Evolutionary conservation across 2,797 vertebrate genomes (phyloP).

Genomic region (Garrulus glandarius): DNA sequence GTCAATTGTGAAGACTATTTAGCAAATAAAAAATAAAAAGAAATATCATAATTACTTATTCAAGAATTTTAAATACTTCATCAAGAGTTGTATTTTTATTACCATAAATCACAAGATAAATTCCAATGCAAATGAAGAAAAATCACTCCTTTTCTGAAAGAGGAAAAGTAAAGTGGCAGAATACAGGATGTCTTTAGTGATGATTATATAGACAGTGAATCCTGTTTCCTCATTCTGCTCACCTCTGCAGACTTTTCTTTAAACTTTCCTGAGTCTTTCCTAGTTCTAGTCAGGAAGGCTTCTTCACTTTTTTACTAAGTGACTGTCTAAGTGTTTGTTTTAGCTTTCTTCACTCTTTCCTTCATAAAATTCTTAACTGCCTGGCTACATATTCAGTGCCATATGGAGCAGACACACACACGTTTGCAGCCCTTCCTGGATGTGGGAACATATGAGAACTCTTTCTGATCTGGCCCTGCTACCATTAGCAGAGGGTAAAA

Average conservation of each 20-base stretch:
- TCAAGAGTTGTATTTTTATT: conserved; percentile 7
- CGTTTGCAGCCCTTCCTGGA: background rate
- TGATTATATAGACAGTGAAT: background rate
- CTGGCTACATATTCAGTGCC: background rate
- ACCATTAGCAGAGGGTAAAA: background rate
- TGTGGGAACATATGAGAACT: background rate
- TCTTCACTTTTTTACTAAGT: background rate
- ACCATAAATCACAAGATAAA: background rate
- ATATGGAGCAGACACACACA: background rate
- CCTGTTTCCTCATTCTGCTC: background rate
- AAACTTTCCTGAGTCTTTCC: background rate
- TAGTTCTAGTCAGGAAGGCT: background rate
- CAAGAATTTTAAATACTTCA: conserved; percentile 34
- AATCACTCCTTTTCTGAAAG: background rate
- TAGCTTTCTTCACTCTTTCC: background rate
- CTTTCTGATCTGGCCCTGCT: background rate
- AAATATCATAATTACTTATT: conserved; percentile 16
- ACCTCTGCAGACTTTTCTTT: background rate
- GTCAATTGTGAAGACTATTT: conserved; percentile 17
- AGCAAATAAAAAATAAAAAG: background rate
- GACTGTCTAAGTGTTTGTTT: background rate
- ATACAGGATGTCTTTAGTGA: background rate
- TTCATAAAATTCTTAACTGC: background rate
- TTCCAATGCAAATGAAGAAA: background rate
- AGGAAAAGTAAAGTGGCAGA: background rate